Evolutionary conservation across 2,888 invertebrate genomes (phyloP).

Genomic region (Harmothoe impar): DNA sequence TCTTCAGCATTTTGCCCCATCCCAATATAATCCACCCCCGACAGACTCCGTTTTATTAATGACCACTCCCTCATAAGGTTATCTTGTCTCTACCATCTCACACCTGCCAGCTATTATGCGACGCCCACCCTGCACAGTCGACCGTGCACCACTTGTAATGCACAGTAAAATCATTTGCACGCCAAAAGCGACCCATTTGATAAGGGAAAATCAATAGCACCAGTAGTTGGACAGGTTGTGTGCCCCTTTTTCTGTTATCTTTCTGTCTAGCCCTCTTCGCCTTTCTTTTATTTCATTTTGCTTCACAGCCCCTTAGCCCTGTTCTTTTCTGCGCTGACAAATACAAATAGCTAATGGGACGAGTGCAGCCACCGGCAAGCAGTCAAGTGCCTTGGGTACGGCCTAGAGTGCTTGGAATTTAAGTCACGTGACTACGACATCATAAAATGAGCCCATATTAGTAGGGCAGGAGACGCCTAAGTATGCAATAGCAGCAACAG

Average conservation of each 20-base stretch:
- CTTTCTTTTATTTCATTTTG: not conserved
- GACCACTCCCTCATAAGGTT: too few relatives aligned
- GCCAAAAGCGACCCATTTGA: not conserved
- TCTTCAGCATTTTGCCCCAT: too few relatives aligned
- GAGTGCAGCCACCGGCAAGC: not conserved
- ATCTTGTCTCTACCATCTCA: too few relatives aligned
- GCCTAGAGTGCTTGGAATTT: not conserved
- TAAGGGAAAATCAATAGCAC: not conserved
- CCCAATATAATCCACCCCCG: too few relatives aligned
- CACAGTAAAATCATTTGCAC: not conserved
- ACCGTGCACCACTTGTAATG: not conserved
- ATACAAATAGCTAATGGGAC: slow-evolving; percentile 52
- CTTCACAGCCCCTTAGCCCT: not conserved
- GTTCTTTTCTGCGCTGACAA: slow-evolving; percentile 27
- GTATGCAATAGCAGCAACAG: not conserved
- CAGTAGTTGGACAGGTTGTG: not conserved
- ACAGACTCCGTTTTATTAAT: too few relatives aligned
- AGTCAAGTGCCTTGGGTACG: not conserved
- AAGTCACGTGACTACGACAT: slow-evolving; percentile 25
- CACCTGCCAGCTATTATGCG: too few relatives aligned
- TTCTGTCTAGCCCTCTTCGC: not conserved
- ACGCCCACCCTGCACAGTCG: not conserved
- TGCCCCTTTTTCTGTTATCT: not conserved
- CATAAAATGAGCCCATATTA: not conserved
- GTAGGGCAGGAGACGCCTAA: not conserved